phyloP scores from a whole-genome alignment of 2,888 invertebrate genomes.

The Hartigia nigra region DNA sequence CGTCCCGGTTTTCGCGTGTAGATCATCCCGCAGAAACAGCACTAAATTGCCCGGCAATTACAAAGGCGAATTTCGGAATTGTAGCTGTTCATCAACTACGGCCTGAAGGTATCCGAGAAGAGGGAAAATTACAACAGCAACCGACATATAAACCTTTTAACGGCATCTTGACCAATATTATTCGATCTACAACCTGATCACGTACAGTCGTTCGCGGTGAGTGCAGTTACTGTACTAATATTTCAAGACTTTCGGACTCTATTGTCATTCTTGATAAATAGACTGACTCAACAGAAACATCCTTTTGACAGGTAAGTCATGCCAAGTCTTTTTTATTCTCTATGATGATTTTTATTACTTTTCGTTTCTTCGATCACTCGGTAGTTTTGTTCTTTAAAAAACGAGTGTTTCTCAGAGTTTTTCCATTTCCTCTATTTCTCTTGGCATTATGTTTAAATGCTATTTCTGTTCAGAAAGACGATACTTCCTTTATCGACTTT shows the following conservation, averaged over 20 bases:
- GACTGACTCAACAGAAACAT: background rate
- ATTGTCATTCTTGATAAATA: background rate
- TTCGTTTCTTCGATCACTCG: background rate
- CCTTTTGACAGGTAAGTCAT: background rate
- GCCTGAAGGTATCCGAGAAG: background rate
- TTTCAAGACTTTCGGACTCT: background rate
- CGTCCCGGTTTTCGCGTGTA: background rate
- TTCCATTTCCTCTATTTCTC: background rate
- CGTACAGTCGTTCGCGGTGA: background rate
- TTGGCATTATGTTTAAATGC: background rate
- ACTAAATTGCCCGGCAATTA: background rate
- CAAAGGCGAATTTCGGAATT: background rate
- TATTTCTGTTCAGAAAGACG: background rate
- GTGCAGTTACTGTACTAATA: constrained; percentile 5
- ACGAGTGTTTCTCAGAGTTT: background rate
- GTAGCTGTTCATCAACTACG: background rate
- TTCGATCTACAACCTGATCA: background rate
- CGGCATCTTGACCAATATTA: background rate
- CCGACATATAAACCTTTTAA: background rate
- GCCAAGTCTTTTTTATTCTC: background rate
- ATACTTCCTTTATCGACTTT: background rate
- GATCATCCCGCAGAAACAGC: background rate
- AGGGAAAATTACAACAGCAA: background rate
- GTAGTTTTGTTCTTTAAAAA: background rate
- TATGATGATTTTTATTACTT: background rate